phyloP scores from a whole-genome alignment of 2,113 vertebrate genomes.

The Neopipo cinnamomea region DNA sequence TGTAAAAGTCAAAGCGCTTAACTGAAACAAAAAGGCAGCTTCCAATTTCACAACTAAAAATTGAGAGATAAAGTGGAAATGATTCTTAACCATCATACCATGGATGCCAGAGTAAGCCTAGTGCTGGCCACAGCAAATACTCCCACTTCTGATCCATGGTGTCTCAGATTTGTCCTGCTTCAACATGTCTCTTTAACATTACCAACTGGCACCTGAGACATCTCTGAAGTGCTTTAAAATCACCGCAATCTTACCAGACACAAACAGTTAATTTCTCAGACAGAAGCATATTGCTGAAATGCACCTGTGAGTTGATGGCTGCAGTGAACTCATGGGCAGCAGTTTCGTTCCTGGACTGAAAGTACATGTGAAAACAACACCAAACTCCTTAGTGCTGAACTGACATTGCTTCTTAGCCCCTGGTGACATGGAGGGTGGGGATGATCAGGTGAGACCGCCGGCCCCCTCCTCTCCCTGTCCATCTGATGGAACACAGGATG shows the following conservation, averaged over 20 bases:
- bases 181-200: accelerated
- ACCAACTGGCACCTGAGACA: not conserved
- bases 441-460: not conserved
- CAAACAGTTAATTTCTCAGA: not conserved
- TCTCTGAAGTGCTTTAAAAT: not conserved
- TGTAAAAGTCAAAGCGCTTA: conserved; percentile 32
- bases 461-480: not conserved
- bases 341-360: not conserved
- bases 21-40: not conserved
- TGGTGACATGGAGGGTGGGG: not conserved
- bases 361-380: not conserved
- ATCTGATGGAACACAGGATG: not conserved
- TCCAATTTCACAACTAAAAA: not conserved
- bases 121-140: not conserved
- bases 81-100: not conserved
- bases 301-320: not conserved
- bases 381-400: not conserved
- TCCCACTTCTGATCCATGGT: not conserved
- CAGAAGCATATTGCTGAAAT: not conserved
- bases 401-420: not conserved
- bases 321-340: not conserved
- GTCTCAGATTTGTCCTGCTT: not conserved
- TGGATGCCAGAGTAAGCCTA: not conserved
- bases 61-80: not conserved
- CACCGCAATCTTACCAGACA: not conserved